A percentile compares a stretch with the other conserved stretches of the same genome.
phyloP scores from a whole-genome alignment of 2,113 vertebrate genomes.

The Abramis brama region DNA sequence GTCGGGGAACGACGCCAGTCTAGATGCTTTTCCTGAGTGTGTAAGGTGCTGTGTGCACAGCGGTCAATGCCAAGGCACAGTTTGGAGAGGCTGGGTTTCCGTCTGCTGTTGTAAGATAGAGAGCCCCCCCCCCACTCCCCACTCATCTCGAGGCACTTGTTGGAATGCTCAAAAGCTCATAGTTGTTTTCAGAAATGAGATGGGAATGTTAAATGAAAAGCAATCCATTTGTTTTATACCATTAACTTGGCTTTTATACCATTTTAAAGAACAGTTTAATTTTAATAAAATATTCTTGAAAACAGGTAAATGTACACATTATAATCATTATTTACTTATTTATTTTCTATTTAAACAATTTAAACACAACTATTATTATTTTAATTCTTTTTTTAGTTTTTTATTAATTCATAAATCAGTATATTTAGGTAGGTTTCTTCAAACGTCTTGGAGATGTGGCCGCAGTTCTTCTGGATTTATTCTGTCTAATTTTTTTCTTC shows the following conservation, averaged over 20 bases:
- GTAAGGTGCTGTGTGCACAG: slow-evolving; percentile 33
- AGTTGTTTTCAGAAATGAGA: slow-evolving; percentile 39
- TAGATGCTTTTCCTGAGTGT: slow-evolving; percentile 20
- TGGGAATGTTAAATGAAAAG: slow-evolving; percentile 27
- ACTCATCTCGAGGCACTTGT: slow-evolving; percentile 32
- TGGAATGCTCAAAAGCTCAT: slow-evolving; percentile 29
- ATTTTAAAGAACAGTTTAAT: too few relatives aligned
- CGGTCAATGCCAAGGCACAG: slow-evolving; percentile 11
- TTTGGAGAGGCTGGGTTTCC: slow-evolving; percentile 15
- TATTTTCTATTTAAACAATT: background rate
- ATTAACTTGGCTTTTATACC: too few relatives aligned
- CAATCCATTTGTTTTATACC: too few relatives aligned
- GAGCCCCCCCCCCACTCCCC: background rate
- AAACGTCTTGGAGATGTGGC: too few relatives aligned
- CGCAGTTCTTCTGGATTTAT: too few relatives aligned
- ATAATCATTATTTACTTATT: too few relatives aligned
- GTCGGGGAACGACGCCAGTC: background rate
- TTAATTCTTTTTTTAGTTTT: background rate
- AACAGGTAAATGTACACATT: too few relatives aligned
- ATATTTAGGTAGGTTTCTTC: too few relatives aligned
- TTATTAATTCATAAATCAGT: too few relatives aligned
- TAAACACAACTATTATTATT: background rate
- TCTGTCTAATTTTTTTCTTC: too few relatives aligned
- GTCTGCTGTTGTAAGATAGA: slow-evolving; percentile 49
- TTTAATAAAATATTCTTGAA: too few relatives aligned